These are phyloP conservation scores for Rhopalosiphum maidis DNA, from an alignment of 1,140 invertebrate genomes.

Conservation along the genomic window DNA sequence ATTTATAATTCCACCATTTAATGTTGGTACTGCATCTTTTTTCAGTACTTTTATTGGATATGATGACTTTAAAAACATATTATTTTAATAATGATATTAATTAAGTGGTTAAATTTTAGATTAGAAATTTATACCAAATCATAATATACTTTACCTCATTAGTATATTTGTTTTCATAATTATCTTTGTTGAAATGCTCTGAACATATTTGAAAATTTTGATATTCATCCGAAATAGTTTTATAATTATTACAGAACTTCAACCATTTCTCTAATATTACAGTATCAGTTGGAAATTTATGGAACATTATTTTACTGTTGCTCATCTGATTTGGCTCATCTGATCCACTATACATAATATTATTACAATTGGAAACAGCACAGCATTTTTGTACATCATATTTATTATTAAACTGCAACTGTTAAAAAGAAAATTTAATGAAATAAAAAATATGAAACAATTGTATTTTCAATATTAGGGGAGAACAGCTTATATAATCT, in stretches of 20 bases:
- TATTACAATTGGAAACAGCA: neutral
- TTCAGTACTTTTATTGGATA: constrained; percentile 20
- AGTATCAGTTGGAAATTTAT: constrained; percentile 28
- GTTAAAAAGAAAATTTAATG: neutral
- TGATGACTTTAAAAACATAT: neutral
- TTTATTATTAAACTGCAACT: neutral
- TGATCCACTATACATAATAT: neutral
- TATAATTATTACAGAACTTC: neutral
- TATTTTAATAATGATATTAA: constrained; percentile 3
- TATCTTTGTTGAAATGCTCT: neutral
- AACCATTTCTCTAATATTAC: constrained; percentile 17
- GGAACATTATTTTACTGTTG: neutral
- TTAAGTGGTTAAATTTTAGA: neutral
- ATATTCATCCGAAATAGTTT: neutral
- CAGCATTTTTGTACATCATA: neutral
- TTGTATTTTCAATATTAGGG: neutral
- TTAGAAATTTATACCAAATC: neutral
- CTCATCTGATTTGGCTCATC: neutral
- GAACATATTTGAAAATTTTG: constrained; percentile 29
- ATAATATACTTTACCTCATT: neutral
- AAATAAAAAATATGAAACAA: neutral
- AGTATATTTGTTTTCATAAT: constrained; percentile 32
- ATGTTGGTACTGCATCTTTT: constrained; percentile 11
- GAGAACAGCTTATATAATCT: neutral
- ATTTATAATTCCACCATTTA: neutral